These are phyloP conservation scores for Leptonema lineaticorne DNA, from an alignment of 1,140 invertebrate genomes.

Conservation along the genomic window DNA sequence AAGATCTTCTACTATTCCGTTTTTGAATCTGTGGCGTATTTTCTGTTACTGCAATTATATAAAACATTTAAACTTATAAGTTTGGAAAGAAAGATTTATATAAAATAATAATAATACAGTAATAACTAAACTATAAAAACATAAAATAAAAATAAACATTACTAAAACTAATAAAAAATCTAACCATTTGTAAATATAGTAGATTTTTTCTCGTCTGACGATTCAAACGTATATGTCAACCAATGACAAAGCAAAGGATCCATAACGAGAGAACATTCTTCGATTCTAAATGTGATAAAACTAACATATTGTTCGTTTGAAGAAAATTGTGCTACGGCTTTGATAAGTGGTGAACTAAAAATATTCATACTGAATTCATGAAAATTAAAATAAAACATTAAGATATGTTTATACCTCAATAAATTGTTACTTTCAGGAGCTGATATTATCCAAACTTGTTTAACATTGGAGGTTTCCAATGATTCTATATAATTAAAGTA, in stretches of 20 bases:
- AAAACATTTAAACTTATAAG: no score
- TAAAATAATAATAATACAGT: no score
- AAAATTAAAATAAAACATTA: neutral
- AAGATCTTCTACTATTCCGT: constrained; percentile 27
- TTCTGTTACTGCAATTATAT: neutral
- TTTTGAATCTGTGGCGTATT: constrained; percentile 4
- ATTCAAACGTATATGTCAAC: constrained; percentile 31
- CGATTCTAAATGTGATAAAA: constrained; percentile 27
- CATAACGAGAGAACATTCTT: constrained; percentile 30
- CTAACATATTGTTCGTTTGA: constrained; percentile 11
- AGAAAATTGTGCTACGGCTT: constrained; percentile 31
- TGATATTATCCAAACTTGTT: constrained; percentile 32
- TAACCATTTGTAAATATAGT: neutral
- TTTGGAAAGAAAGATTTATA: no score
- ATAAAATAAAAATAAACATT: neutral
- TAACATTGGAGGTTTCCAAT: constrained; percentile 2
- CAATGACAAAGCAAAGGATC: constrained; percentile 37
- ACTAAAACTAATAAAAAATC: neutral
- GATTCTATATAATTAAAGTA: neutral
- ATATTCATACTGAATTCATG: neutral
- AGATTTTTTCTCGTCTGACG: neutral
- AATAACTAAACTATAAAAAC: neutral
- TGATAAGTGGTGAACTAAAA: constrained; percentile 26
- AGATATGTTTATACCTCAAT: constrained; percentile 3
- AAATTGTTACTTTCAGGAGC: constrained; percentile 23